Evolutionary conservation across 2,888 invertebrate genomes (phyloP), one percentile per base, ranked within the genome.

Genomic region (Melanotus villosus): DNA sequence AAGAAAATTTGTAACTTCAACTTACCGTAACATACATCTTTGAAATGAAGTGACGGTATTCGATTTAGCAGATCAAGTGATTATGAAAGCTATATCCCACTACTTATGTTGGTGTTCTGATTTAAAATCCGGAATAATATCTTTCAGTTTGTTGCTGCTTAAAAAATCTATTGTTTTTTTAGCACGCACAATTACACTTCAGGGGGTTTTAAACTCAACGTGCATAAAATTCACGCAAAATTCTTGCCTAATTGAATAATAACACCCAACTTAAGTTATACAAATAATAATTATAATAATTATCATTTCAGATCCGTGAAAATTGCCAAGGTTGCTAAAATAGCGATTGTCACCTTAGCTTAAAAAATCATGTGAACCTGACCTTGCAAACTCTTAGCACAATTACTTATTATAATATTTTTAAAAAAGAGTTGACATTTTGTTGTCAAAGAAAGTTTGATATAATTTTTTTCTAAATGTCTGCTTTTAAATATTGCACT

Each of bases 21-120:
- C 56, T 36, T 56, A 56, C 56, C 56, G 10, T 56, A 38, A 56
- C 38, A 23, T 10, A 23, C 56, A 56, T 56, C 56, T 56, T 38
- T 21, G 38, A 2, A 19, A 38, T 21, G 52, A 52, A 52, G 32
- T 32, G 52, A 12, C 56, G 36, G 56, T 21, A 23, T 38, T 36
- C 36, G 56, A 38, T 56, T 18, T 21, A 56, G 16, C 38, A 19
- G 23, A 45, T 58, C 45, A 38, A 47, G 21, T 60, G 59, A 47
- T 30, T 43, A 59, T 60, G 59, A 60, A 60, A 60, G 59, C 34
- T 18, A 2, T 45, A 47, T 45, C 59, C 59, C 45, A 60, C 59
- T 32, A 60, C 47, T 60, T 45, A 47, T 32, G 45, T 30, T 45
- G 34, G 10, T 30, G 59, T 18, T 23, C 43, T 14, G 38, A 16